Base-by-base conservation (phyloP, 2,888 invertebrate genomes). In the Mycalesis mineus region DNA sequence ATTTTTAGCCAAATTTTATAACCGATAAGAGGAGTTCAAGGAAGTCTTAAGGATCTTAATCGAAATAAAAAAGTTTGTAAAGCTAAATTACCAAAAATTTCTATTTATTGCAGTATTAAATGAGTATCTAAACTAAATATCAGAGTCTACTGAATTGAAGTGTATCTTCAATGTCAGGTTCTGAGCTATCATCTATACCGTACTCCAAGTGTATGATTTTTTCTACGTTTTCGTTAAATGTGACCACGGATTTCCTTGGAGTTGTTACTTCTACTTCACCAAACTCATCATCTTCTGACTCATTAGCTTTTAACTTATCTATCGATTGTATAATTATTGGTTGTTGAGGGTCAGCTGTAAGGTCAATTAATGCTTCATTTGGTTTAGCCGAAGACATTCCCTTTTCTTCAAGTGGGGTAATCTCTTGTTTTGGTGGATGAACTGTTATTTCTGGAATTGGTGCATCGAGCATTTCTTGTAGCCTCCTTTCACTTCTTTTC, bases 151-250 rank as follows among this genome's bases (percentile, higher is more conserved):
- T n/a, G n/a, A 85, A n/a, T n/a, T n/a, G n/a, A n/a, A n/a, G n/a
- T n/a, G n/a, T n/a, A n/a, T n/a, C 62, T 72, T 84, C 84, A 50
- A 70, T 68, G 13, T 74, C 77, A 0, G 72, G 61, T 15, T 66
- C 61, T 7, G 58, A 37, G n/a, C 68, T 65, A 33, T 78, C 69
- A 33, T 69, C 78, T 11, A 74, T 71, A 50, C 72, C 76, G 58
- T 91, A 87, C 69, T 91, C 88, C 9, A 91, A 82, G 62, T 90
- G 86, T 55, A 89, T 85, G 42, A 89, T 87, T 63, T 84, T 88
- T 70, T 91, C 90, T 31, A 91, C 91, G 36, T 90, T 87, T 70
- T 91, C 91, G 70, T 91, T 91, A 65, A 91, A 92, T 0, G 88
- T 91, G 7, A 91, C 91, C 0, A 88, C 85, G 2, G 91, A 89